phyloP scores from a whole-genome alignment of 2,113 vertebrate species.

The Nannobrachium achirus region DNA sequence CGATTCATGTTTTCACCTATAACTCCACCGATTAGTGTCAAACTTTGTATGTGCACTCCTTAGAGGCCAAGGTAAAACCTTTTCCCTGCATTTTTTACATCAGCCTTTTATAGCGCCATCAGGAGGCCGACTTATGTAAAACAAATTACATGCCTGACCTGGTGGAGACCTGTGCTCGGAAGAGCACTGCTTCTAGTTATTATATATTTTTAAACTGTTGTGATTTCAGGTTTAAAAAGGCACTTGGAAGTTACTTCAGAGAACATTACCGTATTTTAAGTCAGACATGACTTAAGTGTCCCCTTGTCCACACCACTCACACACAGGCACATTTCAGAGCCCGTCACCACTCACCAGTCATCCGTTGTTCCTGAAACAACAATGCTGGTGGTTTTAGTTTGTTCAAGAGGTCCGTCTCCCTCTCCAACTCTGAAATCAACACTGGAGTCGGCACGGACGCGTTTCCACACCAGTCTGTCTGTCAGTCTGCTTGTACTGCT shows the following conservation, averaged over 20 bases:
- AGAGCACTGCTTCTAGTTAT: too few relatives aligned
- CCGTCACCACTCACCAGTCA: background rate
- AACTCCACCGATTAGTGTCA: too few relatives aligned
- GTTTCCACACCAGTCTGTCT: slow-evolving; percentile 60
- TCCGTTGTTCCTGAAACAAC: slow-evolving; percentile 15
- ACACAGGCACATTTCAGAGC: background rate
- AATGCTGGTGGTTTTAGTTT: slow-evolving; percentile 46
- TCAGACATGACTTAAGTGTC: background rate
- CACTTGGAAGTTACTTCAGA: background rate
- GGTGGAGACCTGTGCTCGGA: too few relatives aligned
- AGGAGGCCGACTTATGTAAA: too few relatives aligned
- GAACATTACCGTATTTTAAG: background rate
- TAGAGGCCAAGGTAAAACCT: too few relatives aligned
- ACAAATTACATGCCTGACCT: too few relatives aligned
- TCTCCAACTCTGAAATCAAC: slow-evolving; percentile 43
- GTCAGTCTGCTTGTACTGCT: slow-evolving; percentile 60
- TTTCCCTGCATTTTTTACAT: too few relatives aligned
- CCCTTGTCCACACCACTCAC: background rate
- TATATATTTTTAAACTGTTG: background rate
- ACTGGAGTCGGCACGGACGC: slow-evolving; percentile 54
- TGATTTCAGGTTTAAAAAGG: background rate
- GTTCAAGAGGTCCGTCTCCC: slow-evolving; percentile 53
- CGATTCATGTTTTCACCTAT: too few relatives aligned
- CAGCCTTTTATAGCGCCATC: too few relatives aligned
- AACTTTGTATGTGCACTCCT: too few relatives aligned